Conservation (phyloP, 2,113 vertebrate genomes). For the Notiomystis cincta region DNA sequence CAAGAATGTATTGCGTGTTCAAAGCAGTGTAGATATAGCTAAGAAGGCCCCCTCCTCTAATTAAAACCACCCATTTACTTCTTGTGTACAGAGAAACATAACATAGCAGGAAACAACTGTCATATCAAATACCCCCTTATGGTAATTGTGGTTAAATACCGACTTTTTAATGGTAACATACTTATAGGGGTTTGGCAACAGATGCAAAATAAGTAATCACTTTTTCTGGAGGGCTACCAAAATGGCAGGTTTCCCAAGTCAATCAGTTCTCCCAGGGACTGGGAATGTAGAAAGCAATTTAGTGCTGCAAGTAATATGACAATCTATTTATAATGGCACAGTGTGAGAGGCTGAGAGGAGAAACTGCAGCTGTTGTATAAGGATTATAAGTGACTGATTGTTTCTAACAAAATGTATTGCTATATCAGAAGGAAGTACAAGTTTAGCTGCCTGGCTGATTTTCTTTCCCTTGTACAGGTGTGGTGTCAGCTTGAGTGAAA, state of each 20-base stretch:
- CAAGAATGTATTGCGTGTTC: not conserved
- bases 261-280: slow-evolving; percentile 4
- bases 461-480: not conserved
- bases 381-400: slow-evolving; percentile 68
- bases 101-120: slow-evolving; percentile 42
- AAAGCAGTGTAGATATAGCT: not conserved
- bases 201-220: slow-evolving; percentile 26
- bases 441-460: slow-evolving; percentile 1
- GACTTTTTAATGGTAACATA: slow-evolving; percentile 22
- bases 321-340: slow-evolving; percentile 69
- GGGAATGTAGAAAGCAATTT: slow-evolving; percentile 54
- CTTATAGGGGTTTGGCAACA: slow-evolving; percentile 36
- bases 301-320: slow-evolving; percentile 57
- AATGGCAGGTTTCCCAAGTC: slow-evolving; percentile 41
- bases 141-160: slow-evolving; percentile 20
- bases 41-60: not conserved
- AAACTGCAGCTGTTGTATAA: slow-evolving; percentile 67
- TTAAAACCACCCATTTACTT: slow-evolving; percentile 12
- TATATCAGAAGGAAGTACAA: slow-evolving; percentile 46
- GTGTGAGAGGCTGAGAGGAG: slow-evolving; percentile 31
- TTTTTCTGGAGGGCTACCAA: slow-evolving; percentile 12
- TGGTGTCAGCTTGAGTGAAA: not conserved
- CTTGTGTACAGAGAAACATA: not conserved
- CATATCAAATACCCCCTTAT: slow-evolving; percentile 14
- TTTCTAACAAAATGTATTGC: slow-evolving; percentile 52